Conservation (phyloP, 2,888 invertebrate species). For the Eudemis profundana region DNA sequence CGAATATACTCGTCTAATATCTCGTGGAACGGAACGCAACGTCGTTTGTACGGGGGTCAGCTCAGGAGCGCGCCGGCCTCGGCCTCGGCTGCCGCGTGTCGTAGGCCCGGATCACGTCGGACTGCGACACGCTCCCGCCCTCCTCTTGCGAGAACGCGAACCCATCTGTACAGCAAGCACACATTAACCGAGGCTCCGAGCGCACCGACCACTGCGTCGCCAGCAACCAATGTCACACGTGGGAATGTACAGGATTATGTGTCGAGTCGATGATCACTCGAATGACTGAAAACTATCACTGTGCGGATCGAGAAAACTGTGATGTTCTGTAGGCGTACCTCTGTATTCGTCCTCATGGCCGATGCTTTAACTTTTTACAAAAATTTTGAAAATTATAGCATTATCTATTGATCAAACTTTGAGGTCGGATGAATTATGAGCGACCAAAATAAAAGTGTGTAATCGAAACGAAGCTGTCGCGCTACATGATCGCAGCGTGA, state of each 20-base stretch:
- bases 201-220: background rate
- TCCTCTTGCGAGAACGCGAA: constrained; percentile 99
- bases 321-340: constrained; percentile 20
- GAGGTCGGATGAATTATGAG: background rate
- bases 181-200: too few relatives aligned
- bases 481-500: constrained; percentile 15
- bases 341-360: constrained; percentile 16
- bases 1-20: constrained; percentile 28
- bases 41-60: constrained; percentile 52
- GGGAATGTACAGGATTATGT: constrained; percentile 11
- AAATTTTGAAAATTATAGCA: background rate
- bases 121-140: constrained; percentile 97
- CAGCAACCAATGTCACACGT: constrained; percentile 17
- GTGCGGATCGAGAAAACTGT: constrained; percentile 14
- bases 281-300: constrained; percentile 4
- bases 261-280: constrained; percentile 25
- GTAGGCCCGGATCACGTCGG: constrained; percentile 97
- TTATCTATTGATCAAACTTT: background rate
- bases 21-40: constrained; percentile 30
- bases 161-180: constrained; percentile 95
- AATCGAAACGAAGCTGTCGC: constrained; percentile 6
- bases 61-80: constrained; percentile 90
- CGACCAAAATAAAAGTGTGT: background rate
- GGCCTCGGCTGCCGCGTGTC: constrained; percentile 96
- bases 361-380: constrained; percentile 3